Evolutionary conservation across 2,113 vertebrate genomes (phyloP), one percentile per base, ranked within the genome.

Genomic region (Callipepla squamata): DNA sequence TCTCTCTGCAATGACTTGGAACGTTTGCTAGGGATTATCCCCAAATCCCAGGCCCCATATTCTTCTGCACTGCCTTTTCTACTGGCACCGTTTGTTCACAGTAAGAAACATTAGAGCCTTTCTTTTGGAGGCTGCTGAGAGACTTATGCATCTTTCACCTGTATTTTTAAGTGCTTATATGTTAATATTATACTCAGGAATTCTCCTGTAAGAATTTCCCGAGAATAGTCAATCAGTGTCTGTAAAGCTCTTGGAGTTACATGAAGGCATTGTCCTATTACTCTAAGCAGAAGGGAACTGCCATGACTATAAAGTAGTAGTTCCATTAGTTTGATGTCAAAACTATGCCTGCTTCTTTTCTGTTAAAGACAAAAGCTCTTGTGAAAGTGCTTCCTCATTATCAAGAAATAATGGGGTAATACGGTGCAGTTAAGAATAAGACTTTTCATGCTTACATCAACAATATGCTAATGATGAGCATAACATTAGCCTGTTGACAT

Each of bases 311-410:
- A 55, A 81, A 76, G 48, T 42, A 83, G 69, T 89, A 78, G 95
- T 94, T 91, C 65, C 69, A 48, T 94, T 85, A 83, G 69, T 55
- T 94, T 91, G 72, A 90, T 93, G 89, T 91, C 82, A 88, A 87
- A 94, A 78, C 72, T 92, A 6, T 65, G 59, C 51, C 50, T 57
- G 78, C 1, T 1, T 63, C 85, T 82, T 88, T 91, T 85, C 76
- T 94, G 58, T n/a, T 61, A 57, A 93, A 91, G 85, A 89, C 89
- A 95, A 86, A 96, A 91, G 90, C 80, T n/a, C 68, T 79, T 88
- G 82, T 91, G 51, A 72, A 96, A 87, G 57, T 92, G 26, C 93
- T 95, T 94, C 79, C 68, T 85, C 90, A 86, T 95, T 95, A 80
- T 85, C 3, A 2, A 80, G 85, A 85, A 87, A 83, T 82, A 95